Conservation (phyloP, 2,888 invertebrate species). For the Dascillus cervinus region DNA sequence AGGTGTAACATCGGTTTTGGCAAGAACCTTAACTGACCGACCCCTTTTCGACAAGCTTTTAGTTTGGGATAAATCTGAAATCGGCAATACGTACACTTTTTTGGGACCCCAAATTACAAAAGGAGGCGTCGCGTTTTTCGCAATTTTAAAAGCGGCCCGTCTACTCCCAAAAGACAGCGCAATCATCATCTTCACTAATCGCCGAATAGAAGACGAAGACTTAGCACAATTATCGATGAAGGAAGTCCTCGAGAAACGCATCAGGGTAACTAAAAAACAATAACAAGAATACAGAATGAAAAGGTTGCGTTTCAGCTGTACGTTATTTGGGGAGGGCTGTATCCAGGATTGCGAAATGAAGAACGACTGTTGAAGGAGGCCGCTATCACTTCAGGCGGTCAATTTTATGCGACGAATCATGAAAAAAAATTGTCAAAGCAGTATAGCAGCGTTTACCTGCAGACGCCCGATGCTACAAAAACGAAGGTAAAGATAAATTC, state of each 20-base stretch:
- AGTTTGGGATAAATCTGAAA: constrained; percentile 7
- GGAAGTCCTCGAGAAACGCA: constrained; percentile 41
- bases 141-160: constrained; percentile 52
- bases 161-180: constrained; percentile 56
- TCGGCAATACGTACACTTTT: too few species aligned
- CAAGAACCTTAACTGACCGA: constrained; percentile 19
- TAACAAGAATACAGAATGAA: constrained; percentile 4
- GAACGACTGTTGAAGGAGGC: constrained; percentile 43
- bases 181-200: constrained; percentile 53
- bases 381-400: constrained; percentile 42
- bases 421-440: constrained; percentile 17
- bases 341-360: constrained; percentile 38
- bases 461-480: constrained; percentile 7
- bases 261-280: constrained; percentile 34
- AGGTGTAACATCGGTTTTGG: constrained; percentile 27
- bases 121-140: constrained; percentile 51
- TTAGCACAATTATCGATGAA: constrained; percentile 42
- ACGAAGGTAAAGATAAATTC: constrained; percentile 12
- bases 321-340: constrained; percentile 44
- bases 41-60: constrained; percentile 16
- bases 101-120: constrained; percentile 23
- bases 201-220: constrained; percentile 47
- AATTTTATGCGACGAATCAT: constrained; percentile 37
- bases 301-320: constrained; percentile 39
- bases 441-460: constrained; percentile 8